These are phyloP conservation scores for Leptarthrus brevirostris DNA, from an alignment of 2,888 invertebrate species.

Conservation along the genomic window DNA sequence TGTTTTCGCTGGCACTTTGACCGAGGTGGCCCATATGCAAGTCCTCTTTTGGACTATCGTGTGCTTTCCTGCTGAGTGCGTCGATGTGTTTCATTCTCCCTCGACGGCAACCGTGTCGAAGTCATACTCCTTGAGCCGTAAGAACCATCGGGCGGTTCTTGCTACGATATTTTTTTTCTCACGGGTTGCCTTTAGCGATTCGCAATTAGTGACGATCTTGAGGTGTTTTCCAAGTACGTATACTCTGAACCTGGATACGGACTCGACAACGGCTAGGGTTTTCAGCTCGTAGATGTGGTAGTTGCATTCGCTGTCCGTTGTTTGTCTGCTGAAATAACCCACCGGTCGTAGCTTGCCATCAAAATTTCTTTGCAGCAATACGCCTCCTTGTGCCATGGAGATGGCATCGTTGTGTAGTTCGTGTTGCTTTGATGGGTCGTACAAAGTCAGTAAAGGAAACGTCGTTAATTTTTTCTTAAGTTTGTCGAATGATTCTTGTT, in stretches of 20 bases:
- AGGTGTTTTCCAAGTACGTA: slow-evolving; percentile 59
- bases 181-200: slow-evolving; percentile 55
- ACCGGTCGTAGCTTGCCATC: too few relatives aligned
- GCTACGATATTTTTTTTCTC: slow-evolving; percentile 57
- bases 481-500: too few relatives aligned
- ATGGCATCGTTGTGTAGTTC: slow-evolving; percentile 61
- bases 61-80: too few relatives aligned
- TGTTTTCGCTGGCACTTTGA: slow-evolving; percentile 1
- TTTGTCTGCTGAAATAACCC: too few relatives aligned
- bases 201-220: too few relatives aligned
- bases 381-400: slow-evolving; percentile 59
- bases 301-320: slow-evolving; percentile 59
- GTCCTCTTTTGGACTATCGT: background rate
- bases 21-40: slow-evolving; percentile 30
- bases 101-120: too few relatives aligned
- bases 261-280: slow-evolving; percentile 61
- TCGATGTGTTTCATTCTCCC: too few relatives aligned
- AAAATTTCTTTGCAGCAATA: slow-evolving; percentile 58
- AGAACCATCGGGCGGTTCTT: too few relatives aligned
- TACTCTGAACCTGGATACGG: too few relatives aligned
- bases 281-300: slow-evolving; percentile 64
- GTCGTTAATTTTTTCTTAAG: too few relatives aligned
- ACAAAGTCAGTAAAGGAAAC: too few relatives aligned
- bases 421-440: slow-evolving; percentile 43
- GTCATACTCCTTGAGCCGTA: too few relatives aligned